Conservation (phyloP, 2,888 invertebrate genomes). For the Cordylochernes scorpioides region DNA sequence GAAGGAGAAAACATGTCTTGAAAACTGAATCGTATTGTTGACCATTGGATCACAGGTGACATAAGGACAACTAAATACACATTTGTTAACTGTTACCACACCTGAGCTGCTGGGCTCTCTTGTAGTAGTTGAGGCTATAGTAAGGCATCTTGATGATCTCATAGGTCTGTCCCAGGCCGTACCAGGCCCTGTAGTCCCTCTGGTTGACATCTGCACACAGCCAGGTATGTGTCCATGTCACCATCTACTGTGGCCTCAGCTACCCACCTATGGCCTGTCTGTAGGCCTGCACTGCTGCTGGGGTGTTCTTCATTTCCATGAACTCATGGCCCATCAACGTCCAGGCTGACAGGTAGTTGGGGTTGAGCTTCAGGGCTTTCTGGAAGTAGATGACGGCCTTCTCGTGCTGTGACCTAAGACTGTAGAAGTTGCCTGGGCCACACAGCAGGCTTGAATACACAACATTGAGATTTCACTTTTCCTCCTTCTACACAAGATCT, state of each 20-base stretch:
- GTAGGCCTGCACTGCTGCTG: constrained; percentile 94
- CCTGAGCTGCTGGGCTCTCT: constrained; percentile 31
- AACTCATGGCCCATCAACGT: constrained; percentile 96
- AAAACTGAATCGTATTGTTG: too few relatives aligned
- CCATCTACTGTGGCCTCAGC: not conserved
- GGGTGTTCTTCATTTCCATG: constrained; percentile 92
- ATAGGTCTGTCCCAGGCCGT: constrained; percentile 91
- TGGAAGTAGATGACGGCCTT: constrained; percentile 94
- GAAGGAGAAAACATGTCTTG: too few relatives aligned
- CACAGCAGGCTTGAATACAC: too few relatives aligned
- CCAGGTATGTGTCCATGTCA: not conserved
- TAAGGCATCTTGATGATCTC: constrained; percentile 88
- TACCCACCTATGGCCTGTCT: constrained; percentile 65
- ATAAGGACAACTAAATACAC: too few relatives aligned
- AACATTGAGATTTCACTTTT: too few relatives aligned
- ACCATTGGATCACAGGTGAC: too few relatives aligned
- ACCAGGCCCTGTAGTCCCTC: constrained; percentile 90
- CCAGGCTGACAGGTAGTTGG: constrained; percentile 83
- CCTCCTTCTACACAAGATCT: too few relatives aligned
- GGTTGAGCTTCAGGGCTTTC: constrained; percentile 70
- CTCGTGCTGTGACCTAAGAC: constrained; percentile 48
- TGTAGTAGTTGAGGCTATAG: constrained; percentile 86
- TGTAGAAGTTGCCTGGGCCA: constrained; percentile 13
- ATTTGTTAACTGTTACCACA: too few relatives aligned
- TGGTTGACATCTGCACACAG: constrained; percentile 51